Conservation (phyloP, 2,888 invertebrate genomes). For the Cetonia aurata region DNA sequence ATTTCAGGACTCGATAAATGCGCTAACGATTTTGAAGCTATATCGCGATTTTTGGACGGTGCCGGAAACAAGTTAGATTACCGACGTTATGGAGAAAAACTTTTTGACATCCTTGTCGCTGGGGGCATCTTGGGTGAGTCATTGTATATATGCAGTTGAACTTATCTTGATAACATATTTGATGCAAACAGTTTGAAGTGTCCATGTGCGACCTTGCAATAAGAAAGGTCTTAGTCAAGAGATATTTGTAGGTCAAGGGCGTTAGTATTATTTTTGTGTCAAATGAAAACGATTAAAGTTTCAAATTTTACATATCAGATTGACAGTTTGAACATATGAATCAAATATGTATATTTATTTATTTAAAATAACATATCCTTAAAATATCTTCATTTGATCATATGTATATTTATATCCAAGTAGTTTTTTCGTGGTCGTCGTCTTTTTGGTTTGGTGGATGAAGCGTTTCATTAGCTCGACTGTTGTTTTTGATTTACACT, state of each 20-base stretch:
- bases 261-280: neutral
- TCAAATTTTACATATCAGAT: no score
- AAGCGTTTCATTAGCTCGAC: no score
- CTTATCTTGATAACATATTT: neutral
- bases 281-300: no score
- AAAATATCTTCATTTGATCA: no score
- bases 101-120: conserved; percentile 98
- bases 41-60: conserved; percentile 94
- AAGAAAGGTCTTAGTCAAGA: conserved; percentile 12
- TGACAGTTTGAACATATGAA: no score
- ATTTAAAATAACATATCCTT: no score
- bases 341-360: no score
- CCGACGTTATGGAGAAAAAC: conserved; percentile 97
- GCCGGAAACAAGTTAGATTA: conserved; percentile 98
- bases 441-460: no score
- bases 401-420: no score
- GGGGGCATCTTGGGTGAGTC: conserved; percentile 90
- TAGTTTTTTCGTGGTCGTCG: no score
- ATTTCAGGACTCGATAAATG: conserved; percentile 95
- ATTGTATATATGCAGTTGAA: neutral
- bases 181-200: conserved; percentile 7
- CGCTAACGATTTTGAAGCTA: conserved; percentile 94
- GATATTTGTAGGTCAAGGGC: conserved; percentile 16
- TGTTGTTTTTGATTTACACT: no score
- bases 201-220: neutral